Percentiles rank a stretch among this genome's conserved stretches.
Conservation (phyloP, 2,888 invertebrate species). For the Apamea monoglypha region DNA sequence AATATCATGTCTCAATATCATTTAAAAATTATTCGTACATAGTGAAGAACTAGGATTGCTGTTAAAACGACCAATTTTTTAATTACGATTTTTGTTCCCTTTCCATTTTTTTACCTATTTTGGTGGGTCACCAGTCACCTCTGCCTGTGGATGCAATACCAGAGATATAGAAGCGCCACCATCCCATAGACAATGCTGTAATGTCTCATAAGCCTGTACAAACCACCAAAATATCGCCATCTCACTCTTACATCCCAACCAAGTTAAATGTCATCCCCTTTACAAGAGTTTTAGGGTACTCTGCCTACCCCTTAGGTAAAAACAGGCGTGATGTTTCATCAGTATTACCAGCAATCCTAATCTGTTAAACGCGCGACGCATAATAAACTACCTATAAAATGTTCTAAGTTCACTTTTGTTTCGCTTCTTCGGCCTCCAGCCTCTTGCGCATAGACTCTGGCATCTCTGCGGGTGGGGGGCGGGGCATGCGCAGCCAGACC, state of each 20-base stretch:
- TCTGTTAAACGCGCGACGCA: constrained; percentile 57
- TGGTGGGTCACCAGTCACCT: not conserved
- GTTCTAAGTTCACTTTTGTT: constrained; percentile 77
- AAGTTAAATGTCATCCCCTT: constrained; percentile 1
- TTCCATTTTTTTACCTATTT: not conserved
- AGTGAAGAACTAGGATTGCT: constrained; percentile 48
- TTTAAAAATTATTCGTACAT: constrained; percentile 59
- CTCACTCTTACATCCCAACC: constrained; percentile 6
- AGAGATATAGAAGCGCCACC: not conserved
- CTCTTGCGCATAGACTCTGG: constrained; percentile 97
- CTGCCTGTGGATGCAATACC: not conserved
- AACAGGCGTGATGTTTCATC: not conserved
- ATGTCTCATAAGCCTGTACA: not conserved
- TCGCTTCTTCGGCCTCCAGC: constrained; percentile 86
- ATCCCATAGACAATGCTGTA: not conserved
- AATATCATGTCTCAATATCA: constrained; percentile 61
- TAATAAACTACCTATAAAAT: constrained; percentile 53
- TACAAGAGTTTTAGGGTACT: not conserved
- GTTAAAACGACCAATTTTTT: constrained; percentile 10
- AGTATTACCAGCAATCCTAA: constrained; percentile 32
- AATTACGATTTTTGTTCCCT: constrained; percentile 21
- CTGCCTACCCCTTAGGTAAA: constrained; percentile 7
- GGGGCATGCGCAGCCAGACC: constrained; percentile 95
- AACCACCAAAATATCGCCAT: not conserved
- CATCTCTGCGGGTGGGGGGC: constrained; percentile 99